Evolutionary conservation across 2,113 vertebrate species (phyloP).

Genomic region (Oriolus oriolus): DNA sequence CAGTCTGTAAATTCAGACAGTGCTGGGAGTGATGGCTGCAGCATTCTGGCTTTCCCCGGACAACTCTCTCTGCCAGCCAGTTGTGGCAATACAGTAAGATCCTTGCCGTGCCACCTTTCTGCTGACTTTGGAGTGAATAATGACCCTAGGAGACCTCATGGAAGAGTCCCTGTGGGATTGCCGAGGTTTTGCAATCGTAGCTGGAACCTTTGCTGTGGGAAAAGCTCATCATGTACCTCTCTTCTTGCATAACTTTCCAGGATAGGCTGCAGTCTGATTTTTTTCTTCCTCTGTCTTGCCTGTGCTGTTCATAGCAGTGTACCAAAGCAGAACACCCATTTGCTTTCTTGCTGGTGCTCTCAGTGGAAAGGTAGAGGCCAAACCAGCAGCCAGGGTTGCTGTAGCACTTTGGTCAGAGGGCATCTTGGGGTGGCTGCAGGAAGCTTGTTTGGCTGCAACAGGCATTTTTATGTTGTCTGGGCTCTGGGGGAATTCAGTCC

Average conservation of each 20-base stretch:
- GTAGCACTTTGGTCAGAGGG: background rate
- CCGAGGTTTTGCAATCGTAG: background rate
- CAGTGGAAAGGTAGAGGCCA: background rate
- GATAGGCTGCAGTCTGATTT: background rate
- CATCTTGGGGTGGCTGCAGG: background rate
- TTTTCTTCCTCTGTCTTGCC: background rate
- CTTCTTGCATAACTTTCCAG: background rate
- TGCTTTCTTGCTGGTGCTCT: background rate
- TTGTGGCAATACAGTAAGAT: background rate
- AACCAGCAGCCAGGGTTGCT: background rate
- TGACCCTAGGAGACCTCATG: background rate
- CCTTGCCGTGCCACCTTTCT: background rate
- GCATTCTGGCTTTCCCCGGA: background rate
- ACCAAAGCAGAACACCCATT: background rate
- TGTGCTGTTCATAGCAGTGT: background rate
- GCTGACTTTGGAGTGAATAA: background rate
- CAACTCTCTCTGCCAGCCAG: background rate
- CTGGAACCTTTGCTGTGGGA: slow-evolving; percentile 4
- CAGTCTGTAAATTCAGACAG: background rate
- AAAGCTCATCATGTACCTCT: background rate
- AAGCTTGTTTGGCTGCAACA: background rate
- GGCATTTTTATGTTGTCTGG: background rate
- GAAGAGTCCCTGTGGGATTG: background rate
- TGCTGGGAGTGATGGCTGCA: background rate
- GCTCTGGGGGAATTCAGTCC: background rate